These are phyloP conservation scores for Proisotoma minuta DNA, from an alignment of 2,888 invertebrate genomes.

Conservation along the genomic window DNA sequence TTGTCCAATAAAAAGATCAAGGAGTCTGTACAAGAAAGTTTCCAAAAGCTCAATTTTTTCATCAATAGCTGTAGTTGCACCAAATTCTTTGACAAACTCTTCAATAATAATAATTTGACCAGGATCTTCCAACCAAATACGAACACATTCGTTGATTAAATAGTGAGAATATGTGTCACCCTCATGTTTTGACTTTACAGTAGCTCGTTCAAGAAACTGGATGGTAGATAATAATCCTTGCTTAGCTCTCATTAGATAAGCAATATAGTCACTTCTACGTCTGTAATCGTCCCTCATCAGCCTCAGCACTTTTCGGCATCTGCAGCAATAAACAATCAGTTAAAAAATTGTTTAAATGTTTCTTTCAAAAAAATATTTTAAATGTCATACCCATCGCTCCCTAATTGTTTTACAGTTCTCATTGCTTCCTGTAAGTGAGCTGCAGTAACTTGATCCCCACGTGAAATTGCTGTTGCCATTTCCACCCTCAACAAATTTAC, in stretches of 20 bases:
- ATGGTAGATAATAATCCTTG: slow-evolving; percentile 69
- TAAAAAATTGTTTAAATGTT: slow-evolving; percentile 4
- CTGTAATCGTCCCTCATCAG: slow-evolving; percentile 72
- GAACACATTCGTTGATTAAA: slow-evolving; percentile 68
- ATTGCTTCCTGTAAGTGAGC: slow-evolving; percentile 79
- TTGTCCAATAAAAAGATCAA: slow-evolving; percentile 36
- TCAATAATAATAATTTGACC: slow-evolving; percentile 63
- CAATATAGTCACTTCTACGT: slow-evolving; percentile 70
- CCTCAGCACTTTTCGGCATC: slow-evolving; percentile 67
- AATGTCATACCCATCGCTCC: slow-evolving; percentile 56
- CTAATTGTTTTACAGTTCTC: slow-evolving; percentile 69
- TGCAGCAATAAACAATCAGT: slow-evolving; percentile 50
- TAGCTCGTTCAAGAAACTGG: slow-evolving; percentile 52
- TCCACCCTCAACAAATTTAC: slow-evolving; percentile 68
- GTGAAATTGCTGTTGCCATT: slow-evolving; percentile 74
- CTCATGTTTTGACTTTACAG: slow-evolving; percentile 63
- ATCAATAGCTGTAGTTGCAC: slow-evolving; percentile 72
- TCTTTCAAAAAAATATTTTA: background rate
- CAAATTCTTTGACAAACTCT: slow-evolving; percentile 75
- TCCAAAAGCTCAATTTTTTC: slow-evolving; percentile 87
- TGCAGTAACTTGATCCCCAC: slow-evolving; percentile 69
- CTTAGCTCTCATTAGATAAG: slow-evolving; percentile 74
- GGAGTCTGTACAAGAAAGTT: slow-evolving; percentile 64
- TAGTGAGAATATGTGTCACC: slow-evolving; percentile 68
- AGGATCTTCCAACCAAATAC: slow-evolving; percentile 71